Evolutionary conservation across 2,113 vertebrate genomes (phyloP).

Genomic region (Charadrius vociferus): DNA sequence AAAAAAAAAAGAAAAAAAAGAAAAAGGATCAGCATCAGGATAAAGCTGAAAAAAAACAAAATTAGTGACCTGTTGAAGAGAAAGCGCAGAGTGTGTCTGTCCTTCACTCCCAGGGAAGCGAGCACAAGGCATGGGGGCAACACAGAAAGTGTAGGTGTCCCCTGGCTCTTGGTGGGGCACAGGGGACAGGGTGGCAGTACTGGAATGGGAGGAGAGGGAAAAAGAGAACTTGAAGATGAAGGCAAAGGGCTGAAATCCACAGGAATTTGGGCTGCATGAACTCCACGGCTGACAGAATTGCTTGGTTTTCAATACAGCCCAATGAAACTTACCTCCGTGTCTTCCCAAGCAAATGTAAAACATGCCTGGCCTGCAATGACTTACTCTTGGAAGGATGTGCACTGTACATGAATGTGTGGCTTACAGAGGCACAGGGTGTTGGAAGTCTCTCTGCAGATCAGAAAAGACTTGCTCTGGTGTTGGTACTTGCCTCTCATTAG

Average conservation of each 20-base stretch:
- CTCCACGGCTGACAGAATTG: background rate
- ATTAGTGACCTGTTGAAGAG: background rate
- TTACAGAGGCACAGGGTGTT: background rate
- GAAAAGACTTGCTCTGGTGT: background rate
- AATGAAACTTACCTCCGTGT: background rate
- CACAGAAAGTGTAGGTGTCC: background rate
- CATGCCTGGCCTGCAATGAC: background rate
- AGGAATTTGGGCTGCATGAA: background rate
- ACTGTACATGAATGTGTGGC: rapidly evolving
- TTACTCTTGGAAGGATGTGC: background rate
- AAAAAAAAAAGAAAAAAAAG: background rate
- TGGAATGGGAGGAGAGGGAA: background rate
- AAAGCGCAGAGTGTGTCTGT: background rate
- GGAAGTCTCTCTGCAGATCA: background rate
- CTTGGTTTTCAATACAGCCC: background rate
- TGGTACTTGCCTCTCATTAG: background rate
- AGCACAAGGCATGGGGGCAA: rapidly evolving
- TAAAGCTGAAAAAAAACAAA: background rate
- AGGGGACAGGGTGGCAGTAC: background rate
- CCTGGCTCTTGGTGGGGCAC: background rate
- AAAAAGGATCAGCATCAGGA: background rate
- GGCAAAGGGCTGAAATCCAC: background rate
- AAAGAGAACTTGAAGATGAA: background rate
- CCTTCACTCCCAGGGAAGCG: background rate
- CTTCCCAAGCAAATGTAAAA: background rate